Percentiles rank a stretch among this genome's conserved stretches.
phyloP scores from a whole-genome alignment of 2,113 vertebrate genomes.

The Scartelaos histophorus region DNA sequence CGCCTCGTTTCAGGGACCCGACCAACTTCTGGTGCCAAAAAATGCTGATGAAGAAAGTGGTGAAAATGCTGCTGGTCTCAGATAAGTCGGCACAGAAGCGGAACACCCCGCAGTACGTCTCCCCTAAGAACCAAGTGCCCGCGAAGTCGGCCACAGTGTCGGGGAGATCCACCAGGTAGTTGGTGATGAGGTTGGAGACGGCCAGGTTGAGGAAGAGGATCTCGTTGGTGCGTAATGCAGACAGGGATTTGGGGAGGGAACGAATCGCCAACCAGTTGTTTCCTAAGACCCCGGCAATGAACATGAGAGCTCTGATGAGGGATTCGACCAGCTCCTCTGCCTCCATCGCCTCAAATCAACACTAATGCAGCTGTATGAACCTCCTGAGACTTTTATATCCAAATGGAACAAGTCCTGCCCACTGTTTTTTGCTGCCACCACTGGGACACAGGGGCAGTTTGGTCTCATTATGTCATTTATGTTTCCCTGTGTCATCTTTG shows the following conservation, averaged over 20 bases:
- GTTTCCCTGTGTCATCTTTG: not conserved
- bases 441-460: not conserved
- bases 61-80: conserved; percentile 78
- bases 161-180: conserved; percentile 75
- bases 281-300: conserved; percentile 69
- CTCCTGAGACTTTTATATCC: not conserved
- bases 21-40: conserved; percentile 82
- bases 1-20: conserved; percentile 69
- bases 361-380: not conserved
- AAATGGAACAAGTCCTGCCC: conserved; percentile 1
- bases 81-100: conserved; percentile 73
- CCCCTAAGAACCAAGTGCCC: conserved; percentile 64
- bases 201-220: conserved; percentile 78
- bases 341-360: conserved; percentile 47
- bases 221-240: conserved; percentile 66
- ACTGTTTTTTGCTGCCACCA: not conserved
- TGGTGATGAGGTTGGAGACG: conserved; percentile 79
- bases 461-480: not conserved
- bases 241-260: conserved; percentile 57
- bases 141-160: conserved; percentile 67
- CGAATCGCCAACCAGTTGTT: conserved; percentile 73
- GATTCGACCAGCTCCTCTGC: conserved; percentile 45
- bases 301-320: conserved; percentile 67
- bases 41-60: conserved; percentile 75
- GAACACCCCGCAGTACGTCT: conserved; percentile 66